Evolutionary conservation across 2,797 vertebrate genomes (phyloP).

Genomic region (Hafferia zeledoni): DNA sequence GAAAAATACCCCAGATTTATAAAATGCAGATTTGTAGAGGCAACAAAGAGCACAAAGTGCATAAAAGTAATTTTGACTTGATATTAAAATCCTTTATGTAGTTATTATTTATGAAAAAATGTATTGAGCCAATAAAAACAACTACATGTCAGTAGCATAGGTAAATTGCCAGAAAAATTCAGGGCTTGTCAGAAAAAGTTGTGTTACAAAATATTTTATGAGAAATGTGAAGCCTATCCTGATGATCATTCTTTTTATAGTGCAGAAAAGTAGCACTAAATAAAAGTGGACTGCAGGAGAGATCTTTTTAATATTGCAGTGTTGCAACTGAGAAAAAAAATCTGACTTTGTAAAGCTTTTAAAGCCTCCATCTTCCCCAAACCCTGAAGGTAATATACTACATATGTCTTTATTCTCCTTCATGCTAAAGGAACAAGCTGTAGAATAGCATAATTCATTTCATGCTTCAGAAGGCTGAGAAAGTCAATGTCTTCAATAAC

Average conservation of each 20-base stretch:
- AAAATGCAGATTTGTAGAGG: slow-evolving; percentile 1
- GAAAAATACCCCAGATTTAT: neutral
- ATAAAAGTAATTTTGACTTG: neutral
- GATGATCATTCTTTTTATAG: neutral
- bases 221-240: neutral
- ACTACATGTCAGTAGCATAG: neutral
- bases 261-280: neutral
- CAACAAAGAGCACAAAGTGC: neutral
- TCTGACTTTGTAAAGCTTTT: neutral
- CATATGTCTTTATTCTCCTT: neutral
- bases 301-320: neutral
- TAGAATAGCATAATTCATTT: neutral
- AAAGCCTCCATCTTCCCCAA: neutral
- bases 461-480: neutral
- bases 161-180: slow-evolving; percentile 22
- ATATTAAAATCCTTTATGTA: slow-evolving; percentile 20
- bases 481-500: neutral
- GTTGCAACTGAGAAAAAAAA: neutral
- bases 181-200: neutral
- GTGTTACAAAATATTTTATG: slow-evolving; percentile 9
- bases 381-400: neutral
- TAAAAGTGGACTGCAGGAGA: neutral
- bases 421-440: neutral
- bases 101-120: slow-evolving; percentile 47
- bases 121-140: slow-evolving; percentile 6